phyloP scores from a whole-genome alignment of 2,888 invertebrate species.

The Molorchus minor region DNA sequence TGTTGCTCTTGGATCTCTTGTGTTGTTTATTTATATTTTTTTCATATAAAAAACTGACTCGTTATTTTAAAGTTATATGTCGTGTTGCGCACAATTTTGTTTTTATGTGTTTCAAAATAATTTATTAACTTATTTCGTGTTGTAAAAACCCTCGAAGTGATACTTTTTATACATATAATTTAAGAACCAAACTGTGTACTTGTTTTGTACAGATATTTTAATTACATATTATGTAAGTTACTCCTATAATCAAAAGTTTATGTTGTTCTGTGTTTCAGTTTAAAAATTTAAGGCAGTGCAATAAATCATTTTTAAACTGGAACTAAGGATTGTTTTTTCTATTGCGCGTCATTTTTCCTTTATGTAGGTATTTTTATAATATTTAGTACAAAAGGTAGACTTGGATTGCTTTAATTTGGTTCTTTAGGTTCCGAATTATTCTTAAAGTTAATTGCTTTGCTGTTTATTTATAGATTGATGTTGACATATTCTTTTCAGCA shows the following conservation, averaged over 20 bases:
- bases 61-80: slow-evolving; percentile 27
- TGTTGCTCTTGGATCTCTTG: slow-evolving; percentile 36
- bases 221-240: slow-evolving; percentile 41
- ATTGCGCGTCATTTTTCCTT: slow-evolving; percentile 38
- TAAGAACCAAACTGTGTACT: slow-evolving; percentile 55
- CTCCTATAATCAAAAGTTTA: slow-evolving; percentile 35
- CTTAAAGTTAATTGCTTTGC: slow-evolving; percentile 32
- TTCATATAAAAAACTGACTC: neutral
- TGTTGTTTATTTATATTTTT: slow-evolving; percentile 24
- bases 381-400: slow-evolving; percentile 55
- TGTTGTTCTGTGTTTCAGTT: slow-evolving; percentile 43
- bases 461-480: slow-evolving; percentile 44
- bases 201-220: slow-evolving; percentile 57
- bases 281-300: slow-evolving; percentile 45
- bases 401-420: slow-evolving; percentile 48
- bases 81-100: slow-evolving; percentile 31
- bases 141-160: slow-evolving; percentile 53
- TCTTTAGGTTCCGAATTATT: slow-evolving; percentile 37
- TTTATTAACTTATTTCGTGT: slow-evolving; percentile 36
- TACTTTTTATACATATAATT: slow-evolving; percentile 51
- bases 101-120: slow-evolving; percentile 32
- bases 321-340: slow-evolving; percentile 43
- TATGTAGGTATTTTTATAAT: slow-evolving; percentile 45
- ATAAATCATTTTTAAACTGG: slow-evolving; percentile 47
- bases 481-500: slow-evolving; percentile 52